phyloP scores from a whole-genome alignment of 2,113 vertebrate species.

The Engraulis encrasicolus region DNA sequence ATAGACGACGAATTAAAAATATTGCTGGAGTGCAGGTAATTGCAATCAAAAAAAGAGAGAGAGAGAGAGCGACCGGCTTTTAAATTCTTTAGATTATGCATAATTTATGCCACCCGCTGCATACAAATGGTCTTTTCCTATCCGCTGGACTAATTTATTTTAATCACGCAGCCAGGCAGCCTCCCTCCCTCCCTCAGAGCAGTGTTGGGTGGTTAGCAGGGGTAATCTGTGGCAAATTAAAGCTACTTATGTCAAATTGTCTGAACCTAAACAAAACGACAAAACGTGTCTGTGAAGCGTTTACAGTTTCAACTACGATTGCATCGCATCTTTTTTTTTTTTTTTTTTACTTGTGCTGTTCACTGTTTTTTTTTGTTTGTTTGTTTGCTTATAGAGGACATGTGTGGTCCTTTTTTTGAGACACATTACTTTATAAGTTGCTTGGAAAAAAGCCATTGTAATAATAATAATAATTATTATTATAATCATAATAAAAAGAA shows the following conservation, averaged over 20 bases:
- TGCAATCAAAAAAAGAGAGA: slow-evolving; percentile 62
- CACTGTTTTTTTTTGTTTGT: no score
- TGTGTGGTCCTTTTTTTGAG: neutral
- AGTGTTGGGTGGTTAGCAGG: slow-evolving; percentile 64
- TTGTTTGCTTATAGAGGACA: neutral
- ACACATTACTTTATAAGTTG: neutral
- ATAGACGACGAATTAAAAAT: slow-evolving; percentile 56
- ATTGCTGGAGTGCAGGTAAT: neutral
- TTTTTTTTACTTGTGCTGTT: neutral
- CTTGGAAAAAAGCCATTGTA: neutral
- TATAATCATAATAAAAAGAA: neutral
- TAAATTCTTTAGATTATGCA: slow-evolving; percentile 68
- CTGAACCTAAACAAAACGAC: slow-evolving; percentile 42
- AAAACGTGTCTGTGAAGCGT: slow-evolving; percentile 49
- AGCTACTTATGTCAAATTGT: slow-evolving; percentile 16
- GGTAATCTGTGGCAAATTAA: slow-evolving; percentile 62
- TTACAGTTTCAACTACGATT: neutral
- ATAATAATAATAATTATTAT: neutral
- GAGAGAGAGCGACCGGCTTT: no score
- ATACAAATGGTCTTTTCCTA: slow-evolving; percentile 75
- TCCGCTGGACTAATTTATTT: slow-evolving; percentile 76
- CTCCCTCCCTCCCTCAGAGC: slow-evolving; percentile 49
- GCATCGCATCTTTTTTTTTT: neutral
- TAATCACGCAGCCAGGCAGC: slow-evolving; percentile 77
- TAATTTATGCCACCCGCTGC: slow-evolving; percentile 79